Percentiles rank a stretch among this genome's conserved stretches.
These are phyloP conservation scores for Nyctibius grandis DNA, from an alignment of 2,797 vertebrate genomes.

Conservation along the genomic window DNA sequence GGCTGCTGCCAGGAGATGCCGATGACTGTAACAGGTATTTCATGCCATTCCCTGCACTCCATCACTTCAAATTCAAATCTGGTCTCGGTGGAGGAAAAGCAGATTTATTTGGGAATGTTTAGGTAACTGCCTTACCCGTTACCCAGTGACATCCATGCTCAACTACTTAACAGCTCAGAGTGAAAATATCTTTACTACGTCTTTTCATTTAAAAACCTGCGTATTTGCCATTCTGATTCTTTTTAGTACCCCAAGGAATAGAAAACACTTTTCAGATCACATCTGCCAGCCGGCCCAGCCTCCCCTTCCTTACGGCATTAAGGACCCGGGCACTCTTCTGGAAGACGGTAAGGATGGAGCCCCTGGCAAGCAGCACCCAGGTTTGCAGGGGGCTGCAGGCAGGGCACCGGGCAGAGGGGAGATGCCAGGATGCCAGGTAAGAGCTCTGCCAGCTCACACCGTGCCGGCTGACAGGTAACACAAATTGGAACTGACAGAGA, in stretches of 20 bases:
- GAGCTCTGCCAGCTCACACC: not conserved
- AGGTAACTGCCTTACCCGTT: not conserved
- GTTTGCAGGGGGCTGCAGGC: not conserved
- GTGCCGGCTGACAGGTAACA: not conserved
- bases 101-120: not conserved
- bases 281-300: not conserved
- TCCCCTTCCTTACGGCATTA: not conserved
- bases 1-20: not conserved
- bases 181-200: not conserved
- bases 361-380: not conserved
- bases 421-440: not conserved
- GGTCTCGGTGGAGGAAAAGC: not conserved
- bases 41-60: not conserved
- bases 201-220: not conserved
- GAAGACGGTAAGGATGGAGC: not conserved
- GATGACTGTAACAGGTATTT: not conserved
- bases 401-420: not conserved
- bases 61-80: not conserved
- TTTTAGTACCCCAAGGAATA: not conserved
- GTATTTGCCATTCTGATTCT: not conserved
- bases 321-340: not conserved
- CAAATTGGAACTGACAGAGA: slow-evolving; percentile 29
- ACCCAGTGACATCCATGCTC: not conserved
- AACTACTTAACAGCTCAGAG: not conserved
- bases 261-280: not conserved